These are phyloP conservation scores for Coregonus suidteri DNA, from an alignment of 2,797 vertebrate species.

Conservation along the genomic window DNA sequence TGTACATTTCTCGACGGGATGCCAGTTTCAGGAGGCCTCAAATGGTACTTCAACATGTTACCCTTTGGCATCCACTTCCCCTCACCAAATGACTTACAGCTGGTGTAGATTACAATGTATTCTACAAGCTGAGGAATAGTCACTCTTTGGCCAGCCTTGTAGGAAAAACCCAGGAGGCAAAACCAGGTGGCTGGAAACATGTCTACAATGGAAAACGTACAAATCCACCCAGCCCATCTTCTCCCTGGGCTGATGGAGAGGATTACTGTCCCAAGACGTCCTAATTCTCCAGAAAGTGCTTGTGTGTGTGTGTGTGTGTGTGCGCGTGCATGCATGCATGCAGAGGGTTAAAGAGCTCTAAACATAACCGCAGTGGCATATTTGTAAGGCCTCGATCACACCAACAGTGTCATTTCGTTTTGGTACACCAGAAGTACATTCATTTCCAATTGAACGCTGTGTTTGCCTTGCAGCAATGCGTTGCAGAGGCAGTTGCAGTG, in stretches of 20 bases:
- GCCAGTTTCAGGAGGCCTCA: neutral
- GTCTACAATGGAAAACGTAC: neutral
- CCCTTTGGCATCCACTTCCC: neutral
- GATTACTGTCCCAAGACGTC: neutral
- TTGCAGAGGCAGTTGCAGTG: no score
- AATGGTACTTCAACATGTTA: neutral
- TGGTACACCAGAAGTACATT: no score
- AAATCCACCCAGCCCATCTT: neutral
- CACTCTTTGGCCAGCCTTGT: neutral
- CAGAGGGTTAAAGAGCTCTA: conserved; percentile 9
- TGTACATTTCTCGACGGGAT: neutral
- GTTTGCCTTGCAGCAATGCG: no score
- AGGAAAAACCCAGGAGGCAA: neutral
- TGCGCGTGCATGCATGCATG: neutral
- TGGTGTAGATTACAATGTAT: neutral
- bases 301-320: neutral
- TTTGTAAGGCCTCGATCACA: no score
- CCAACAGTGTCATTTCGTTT: no score
- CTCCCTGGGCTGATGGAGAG: neutral
- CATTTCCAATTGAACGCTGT: no score
- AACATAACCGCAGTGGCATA: no score
- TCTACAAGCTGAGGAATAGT: neutral
- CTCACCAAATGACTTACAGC: neutral
- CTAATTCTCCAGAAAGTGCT: no score
- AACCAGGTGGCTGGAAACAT: neutral